Conservation (phyloP, 2,113 vertebrate species). For the Odocoileus virginianus region DNA sequence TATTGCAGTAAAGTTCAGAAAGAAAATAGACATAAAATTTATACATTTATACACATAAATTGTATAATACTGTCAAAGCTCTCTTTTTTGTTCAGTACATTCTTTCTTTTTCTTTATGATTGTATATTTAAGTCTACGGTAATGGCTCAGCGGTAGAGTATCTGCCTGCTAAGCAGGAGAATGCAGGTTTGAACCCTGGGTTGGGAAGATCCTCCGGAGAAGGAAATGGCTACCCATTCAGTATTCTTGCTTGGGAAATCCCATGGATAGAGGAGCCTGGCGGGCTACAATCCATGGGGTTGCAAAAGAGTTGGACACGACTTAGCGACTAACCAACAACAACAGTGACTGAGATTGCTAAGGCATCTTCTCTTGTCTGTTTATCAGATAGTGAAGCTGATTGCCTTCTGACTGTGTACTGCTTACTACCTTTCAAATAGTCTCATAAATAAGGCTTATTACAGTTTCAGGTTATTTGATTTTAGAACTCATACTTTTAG, state of each 20-base stretch:
- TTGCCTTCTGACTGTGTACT: slow-evolving; percentile 3
- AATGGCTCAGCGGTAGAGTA: background rate
- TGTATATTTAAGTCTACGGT: background rate
- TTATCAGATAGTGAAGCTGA: background rate
- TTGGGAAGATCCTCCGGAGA: background rate
- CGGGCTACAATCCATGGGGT: background rate
- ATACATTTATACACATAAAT: background rate
- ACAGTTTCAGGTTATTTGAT: background rate
- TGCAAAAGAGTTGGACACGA: background rate
- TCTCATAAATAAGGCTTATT: slow-evolving; percentile 20
- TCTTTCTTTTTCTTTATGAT: background rate
- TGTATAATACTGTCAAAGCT: background rate
- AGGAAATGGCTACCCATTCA: background rate
- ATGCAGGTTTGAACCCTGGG: background rate
- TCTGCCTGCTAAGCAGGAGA: background rate
- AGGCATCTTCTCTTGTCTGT: background rate
- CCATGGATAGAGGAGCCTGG: background rate
- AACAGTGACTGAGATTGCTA: background rate
- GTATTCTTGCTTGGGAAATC: background rate
- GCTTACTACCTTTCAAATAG: background rate
- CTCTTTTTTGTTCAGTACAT: background rate
- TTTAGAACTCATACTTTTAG: slow-evolving; percentile 21
- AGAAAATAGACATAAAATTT: background rate
- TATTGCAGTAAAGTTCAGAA: slow-evolving; percentile 29
- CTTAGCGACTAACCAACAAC: background rate